These are phyloP conservation scores for Synanceia verrucosa DNA, from an alignment of 2,797 vertebrate genomes.

Conservation along the genomic window DNA sequence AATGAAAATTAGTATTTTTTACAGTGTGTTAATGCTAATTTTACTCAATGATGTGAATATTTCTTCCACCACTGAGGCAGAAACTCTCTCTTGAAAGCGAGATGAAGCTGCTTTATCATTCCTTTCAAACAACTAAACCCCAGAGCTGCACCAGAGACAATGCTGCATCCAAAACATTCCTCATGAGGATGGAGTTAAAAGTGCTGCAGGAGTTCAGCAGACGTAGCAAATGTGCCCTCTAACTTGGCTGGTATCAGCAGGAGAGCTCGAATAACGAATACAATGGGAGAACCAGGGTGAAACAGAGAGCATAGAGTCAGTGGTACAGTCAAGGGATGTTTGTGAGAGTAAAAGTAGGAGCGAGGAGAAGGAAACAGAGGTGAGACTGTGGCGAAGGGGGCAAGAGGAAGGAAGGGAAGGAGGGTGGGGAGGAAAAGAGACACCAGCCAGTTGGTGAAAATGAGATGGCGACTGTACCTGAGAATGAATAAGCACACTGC, in stretches of 20 bases:
- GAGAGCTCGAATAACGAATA: constrained; percentile 36
- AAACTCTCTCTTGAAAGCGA: not conserved
- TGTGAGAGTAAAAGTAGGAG: constrained; percentile 16
- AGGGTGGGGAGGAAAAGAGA: constrained; percentile 19
- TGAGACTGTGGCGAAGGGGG: constrained; percentile 49
- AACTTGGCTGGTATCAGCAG: constrained; percentile 1
- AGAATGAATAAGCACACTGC: constrained; percentile 58
- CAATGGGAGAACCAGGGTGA: constrained; percentile 10
- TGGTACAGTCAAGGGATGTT: not conserved
- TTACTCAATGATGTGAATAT: not conserved
- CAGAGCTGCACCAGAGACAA: constrained; percentile 12
- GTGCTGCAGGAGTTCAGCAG: constrained; percentile 17
- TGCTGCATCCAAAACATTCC: not conserved
- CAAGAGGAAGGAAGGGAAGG: not conserved
- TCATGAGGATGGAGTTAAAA: constrained; percentile 9
- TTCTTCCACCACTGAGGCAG: not conserved
- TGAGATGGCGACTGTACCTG: constrained; percentile 52
- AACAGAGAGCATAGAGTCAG: constrained; percentile 10
- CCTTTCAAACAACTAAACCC: not conserved
- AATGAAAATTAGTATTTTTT: not conserved
- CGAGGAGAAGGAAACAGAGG: constrained; percentile 51
- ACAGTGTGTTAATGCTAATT: not conserved
- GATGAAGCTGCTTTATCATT: not conserved
- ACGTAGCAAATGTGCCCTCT: not conserved
- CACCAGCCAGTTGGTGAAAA: constrained; percentile 33